A percentile compares a stretch with the other conserved stretches of the same genome.
Conservation (phyloP, 2,113 vertebrate species). For the Colius striatus region DNA sequence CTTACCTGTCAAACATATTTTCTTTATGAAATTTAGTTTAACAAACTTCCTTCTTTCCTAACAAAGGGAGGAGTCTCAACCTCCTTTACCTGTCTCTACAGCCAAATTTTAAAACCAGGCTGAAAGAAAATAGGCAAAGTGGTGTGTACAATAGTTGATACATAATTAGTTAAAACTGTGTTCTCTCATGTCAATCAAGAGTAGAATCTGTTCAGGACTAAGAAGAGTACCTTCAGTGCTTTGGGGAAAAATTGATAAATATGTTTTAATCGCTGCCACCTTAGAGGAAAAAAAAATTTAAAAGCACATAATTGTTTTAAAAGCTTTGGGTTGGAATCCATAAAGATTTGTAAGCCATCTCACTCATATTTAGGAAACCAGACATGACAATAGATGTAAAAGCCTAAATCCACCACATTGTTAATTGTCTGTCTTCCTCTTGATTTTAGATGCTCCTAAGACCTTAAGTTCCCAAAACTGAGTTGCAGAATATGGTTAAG, state of each 20-base stretch:
- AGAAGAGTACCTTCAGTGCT: background rate
- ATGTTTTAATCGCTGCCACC: background rate
- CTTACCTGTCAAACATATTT: background rate
- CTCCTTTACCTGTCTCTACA: background rate
- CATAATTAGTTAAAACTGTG: background rate
- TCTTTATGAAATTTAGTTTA: background rate
- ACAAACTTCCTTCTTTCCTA: background rate
- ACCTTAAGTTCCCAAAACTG: background rate
- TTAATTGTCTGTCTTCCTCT: background rate
- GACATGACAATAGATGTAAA: background rate
- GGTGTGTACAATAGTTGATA: background rate
- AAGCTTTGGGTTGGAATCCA: background rate
- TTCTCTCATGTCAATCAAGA: background rate
- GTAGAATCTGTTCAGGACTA: background rate
- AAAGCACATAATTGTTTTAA: slow-evolving; percentile 1
- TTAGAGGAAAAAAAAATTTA: background rate
- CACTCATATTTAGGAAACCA: background rate
- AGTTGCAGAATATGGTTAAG: background rate
- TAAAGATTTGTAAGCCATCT: background rate
- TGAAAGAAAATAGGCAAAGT: background rate
- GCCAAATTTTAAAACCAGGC: background rate
- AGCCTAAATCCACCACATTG: background rate
- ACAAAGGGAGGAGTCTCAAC: background rate
- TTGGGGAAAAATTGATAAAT: background rate
- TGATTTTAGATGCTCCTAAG: background rate